phyloP scores from a whole-genome alignment of 30 jellyfish, hydroid and myxozoan species.

The Rhopilema esculentum region DNA sequence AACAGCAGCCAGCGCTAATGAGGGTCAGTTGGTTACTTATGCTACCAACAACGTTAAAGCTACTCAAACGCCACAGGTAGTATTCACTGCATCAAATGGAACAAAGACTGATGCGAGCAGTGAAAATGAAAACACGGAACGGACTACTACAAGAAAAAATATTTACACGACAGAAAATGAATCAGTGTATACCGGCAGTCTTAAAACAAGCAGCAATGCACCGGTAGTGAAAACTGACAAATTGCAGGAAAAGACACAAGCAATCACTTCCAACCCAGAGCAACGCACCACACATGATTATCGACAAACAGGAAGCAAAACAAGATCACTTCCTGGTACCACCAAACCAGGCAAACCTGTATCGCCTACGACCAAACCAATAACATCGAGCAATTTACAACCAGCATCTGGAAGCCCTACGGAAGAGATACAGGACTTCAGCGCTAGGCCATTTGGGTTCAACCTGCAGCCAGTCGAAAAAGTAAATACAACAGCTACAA shows the following conservation, averaged over 20 bases:
- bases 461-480: constrained; percentile 29
- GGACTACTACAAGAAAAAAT: constrained; percentile 36
- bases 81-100: constrained; percentile 14
- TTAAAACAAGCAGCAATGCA: constrained; percentile 10
- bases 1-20: neutral
- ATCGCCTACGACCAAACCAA: constrained; percentile 42
- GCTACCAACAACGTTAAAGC: neutral
- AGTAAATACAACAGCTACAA: neutral
- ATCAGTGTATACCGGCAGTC: constrained; percentile 6
- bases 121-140: constrained; percentile 27
- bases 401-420: neutral
- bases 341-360: neutral
- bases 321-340: constrained; percentile 22
- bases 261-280: constrained; percentile 28
- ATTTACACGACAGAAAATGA: neutral
- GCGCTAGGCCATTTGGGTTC: constrained; percentile 79
- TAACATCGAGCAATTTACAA: neutral
- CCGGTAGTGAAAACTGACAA: constrained; percentile 27
- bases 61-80: constrained; percentile 7
- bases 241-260: constrained; percentile 11
- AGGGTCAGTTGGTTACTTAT: neutral
- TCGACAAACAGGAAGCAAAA: neutral
- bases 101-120: constrained; percentile 20
- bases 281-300: constrained; percentile 44
- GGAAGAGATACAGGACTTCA: constrained; percentile 60